A percentile compares a stretch with the other conserved stretches of the same genome.
These are phyloP conservation scores for Cartodere bifasciata DNA, from an alignment of 2,888 invertebrate species.

Conservation along the genomic window DNA sequence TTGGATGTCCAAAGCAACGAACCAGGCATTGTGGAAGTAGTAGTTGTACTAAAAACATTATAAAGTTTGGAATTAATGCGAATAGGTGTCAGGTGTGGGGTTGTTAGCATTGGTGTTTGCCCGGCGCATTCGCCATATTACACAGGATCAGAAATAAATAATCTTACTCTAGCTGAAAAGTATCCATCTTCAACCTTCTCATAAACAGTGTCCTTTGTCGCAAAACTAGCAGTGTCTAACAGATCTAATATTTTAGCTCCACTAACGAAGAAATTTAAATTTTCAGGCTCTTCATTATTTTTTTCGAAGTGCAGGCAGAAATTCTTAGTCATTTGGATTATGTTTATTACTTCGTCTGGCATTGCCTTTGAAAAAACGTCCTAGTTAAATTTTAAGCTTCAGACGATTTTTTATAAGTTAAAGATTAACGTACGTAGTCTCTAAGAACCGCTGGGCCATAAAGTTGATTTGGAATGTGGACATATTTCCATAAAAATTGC, in stretches of 20 bases:
- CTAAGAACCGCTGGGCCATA: constrained; percentile 22
- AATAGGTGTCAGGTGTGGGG: background rate
- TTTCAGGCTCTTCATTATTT: constrained; percentile 20
- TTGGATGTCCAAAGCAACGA: constrained; percentile 24
- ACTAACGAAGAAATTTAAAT: constrained; percentile 17
- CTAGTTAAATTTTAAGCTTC: constrained; percentile 4
- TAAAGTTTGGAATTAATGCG: background rate
- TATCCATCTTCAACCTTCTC: constrained; percentile 14
- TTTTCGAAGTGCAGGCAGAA: constrained; percentile 29
- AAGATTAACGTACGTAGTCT: constrained; percentile 22
- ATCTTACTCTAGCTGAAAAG: constrained; percentile 18
- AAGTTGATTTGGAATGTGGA: constrained; percentile 21
- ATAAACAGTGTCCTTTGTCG: constrained; percentile 15
- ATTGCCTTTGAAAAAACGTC: constrained; percentile 16
- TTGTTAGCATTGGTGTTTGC: no score
- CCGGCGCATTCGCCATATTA: background rate
- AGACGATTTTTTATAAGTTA: constrained; percentile 4
- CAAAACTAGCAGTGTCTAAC: constrained; percentile 20
- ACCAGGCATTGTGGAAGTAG: constrained; percentile 27
- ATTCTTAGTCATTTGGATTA: constrained; percentile 24
- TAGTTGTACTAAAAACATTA: constrained; percentile 20
- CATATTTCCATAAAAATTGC: constrained; percentile 22
- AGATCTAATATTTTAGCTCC: constrained; percentile 26
- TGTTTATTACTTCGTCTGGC: constrained; percentile 22
- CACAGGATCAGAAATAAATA: background rate